phyloP scores from a whole-genome alignment of 2,888 invertebrate species.

The Athalia cordata region DNA sequence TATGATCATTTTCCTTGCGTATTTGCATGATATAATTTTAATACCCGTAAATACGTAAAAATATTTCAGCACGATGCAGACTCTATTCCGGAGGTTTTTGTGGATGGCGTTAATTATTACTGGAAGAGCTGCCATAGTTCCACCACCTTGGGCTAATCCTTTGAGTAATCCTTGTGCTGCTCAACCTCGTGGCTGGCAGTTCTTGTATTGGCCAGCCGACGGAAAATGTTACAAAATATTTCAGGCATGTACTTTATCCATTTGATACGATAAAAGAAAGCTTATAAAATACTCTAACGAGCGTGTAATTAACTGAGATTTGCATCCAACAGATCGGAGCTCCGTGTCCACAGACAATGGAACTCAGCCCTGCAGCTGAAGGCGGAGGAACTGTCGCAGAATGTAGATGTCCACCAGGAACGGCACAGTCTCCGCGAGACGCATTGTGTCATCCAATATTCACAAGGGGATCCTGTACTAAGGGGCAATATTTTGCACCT shows the following conservation, averaged over 20 bases:
- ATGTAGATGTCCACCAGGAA: conserved; percentile 89
- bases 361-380: conserved; percentile 81
- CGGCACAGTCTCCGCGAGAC: conserved; percentile 82
- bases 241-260: conserved; percentile 75
- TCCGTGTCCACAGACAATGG: conserved; percentile 91
- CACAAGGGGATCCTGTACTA: conserved; percentile 83
- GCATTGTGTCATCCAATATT: conserved; percentile 85
- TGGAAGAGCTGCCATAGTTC: conserved; percentile 81
- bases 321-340: conserved; percentile 76
- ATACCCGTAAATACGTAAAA: background rate
- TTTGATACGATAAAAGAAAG: conserved; percentile 22
- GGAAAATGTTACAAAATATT: conserved; percentile 92
- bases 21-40: background rate
- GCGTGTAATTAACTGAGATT: conserved; percentile 18
- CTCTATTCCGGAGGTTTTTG: conserved; percentile 53
- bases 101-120: conserved; percentile 58
- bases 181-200: conserved; percentile 88
- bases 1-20: too few species aligned
- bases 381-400: conserved; percentile 81
- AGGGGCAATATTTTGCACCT: conserved; percentile 86
- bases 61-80: conserved; percentile 61
- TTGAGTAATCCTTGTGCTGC: conserved; percentile 87
- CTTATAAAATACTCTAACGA: conserved; percentile 35
- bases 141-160: conserved; percentile 92
- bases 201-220: conserved; percentile 89